phyloP scores from a whole-genome alignment of 1,140 invertebrate genomes.

The Telenomus remus region DNA sequence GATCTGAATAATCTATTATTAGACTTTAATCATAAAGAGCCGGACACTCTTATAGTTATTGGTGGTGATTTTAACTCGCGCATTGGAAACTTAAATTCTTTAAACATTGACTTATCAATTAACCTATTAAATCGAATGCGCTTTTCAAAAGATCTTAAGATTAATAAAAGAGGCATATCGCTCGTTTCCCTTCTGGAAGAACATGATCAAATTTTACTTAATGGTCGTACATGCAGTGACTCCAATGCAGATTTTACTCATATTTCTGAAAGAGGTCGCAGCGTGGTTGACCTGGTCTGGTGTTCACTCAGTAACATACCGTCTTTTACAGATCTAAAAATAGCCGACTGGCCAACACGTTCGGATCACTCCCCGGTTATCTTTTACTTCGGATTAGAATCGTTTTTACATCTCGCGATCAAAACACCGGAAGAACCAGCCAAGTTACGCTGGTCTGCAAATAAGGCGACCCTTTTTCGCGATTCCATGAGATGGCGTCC shows the following conservation, averaged over 20 bases:
- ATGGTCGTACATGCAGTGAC: not conserved
- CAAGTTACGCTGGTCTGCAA: not conserved
- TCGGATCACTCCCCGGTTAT: not conserved
- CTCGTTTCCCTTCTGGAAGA: not conserved
- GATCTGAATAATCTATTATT: no score
- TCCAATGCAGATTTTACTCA: slow-evolving; percentile 1
- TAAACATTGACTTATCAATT: not conserved
- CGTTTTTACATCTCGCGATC: not conserved
- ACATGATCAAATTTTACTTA: not conserved
- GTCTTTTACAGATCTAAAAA: not conserved
- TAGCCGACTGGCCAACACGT: not conserved
- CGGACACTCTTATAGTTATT: not conserved
- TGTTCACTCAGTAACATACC: not conserved
- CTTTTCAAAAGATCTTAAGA: not conserved
- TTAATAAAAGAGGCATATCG: not conserved
- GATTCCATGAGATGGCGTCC: no score
- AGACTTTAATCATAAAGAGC: no score
- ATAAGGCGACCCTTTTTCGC: not conserved
- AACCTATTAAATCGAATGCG: not conserved
- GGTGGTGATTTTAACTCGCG: slow-evolving; percentile 1
- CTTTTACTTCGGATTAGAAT: not conserved
- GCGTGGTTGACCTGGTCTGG: slow-evolving; percentile 2
- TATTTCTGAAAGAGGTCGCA: not conserved
- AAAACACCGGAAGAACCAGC: not conserved
- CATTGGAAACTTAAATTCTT: not conserved